These are phyloP conservation scores for Perodicticus potto DNA, from an alignment of 2,797 vertebrate species.

Conservation along the genomic window DNA sequence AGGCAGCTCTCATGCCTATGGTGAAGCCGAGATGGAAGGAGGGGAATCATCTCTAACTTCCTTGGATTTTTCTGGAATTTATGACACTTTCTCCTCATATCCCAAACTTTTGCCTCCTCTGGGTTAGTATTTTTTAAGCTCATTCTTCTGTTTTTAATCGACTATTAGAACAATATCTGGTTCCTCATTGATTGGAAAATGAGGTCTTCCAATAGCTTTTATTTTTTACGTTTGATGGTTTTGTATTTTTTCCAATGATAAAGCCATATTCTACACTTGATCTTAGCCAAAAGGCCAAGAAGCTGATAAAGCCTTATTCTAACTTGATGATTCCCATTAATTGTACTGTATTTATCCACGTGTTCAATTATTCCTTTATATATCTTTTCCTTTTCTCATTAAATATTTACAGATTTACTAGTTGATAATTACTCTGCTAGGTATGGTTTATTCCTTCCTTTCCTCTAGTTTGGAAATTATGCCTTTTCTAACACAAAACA, in stretches of 20 bases:
- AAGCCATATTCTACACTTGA: not conserved
- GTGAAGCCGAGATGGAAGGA: not conserved
- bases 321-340: not conserved
- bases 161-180: slow-evolving; percentile 1
- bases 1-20: not conserved
- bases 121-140: not conserved
- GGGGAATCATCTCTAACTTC: not conserved
- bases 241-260: slow-evolving; percentile 23
- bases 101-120: not conserved
- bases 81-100: not conserved
- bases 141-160: not conserved
- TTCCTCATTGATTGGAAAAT: not conserved
- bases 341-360: slow-evolving; percentile 9
- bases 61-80: not conserved
- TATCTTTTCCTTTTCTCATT: slow-evolving; percentile 39
- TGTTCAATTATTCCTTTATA: slow-evolving; percentile 17
- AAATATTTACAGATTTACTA: slow-evolving; percentile 21
- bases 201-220: not conserved
- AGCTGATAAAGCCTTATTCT: not conserved
- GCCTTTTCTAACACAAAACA: slow-evolving; percentile 50
- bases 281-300: too few relatives aligned
- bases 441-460: slow-evolving; percentile 18
- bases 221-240: slow-evolving; percentile 11
- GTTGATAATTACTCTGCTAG: slow-evolving; percentile 4
- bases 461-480: slow-evolving; percentile 34